Percentiles rank a stretch among this genome's conserved stretches.
Evolutionary conservation across 2,888 invertebrate species (phyloP).

Genomic region (Spodoptera littoralis): DNA sequence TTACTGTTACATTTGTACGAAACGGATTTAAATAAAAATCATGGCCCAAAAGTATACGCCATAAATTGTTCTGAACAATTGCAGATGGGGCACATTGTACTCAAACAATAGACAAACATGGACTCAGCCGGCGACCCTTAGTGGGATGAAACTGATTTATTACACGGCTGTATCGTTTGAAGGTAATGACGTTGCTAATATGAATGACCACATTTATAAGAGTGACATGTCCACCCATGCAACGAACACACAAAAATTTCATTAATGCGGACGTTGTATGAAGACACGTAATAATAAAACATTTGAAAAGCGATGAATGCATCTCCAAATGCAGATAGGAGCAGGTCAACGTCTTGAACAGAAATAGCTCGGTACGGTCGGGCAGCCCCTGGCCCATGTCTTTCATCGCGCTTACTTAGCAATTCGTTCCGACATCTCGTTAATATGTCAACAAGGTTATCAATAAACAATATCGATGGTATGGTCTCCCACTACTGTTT

Average conservation of each 20-base stretch:
- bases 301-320: constrained; percentile 65
- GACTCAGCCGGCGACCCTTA: constrained; percentile 51
- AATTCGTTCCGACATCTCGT: constrained; percentile 81
- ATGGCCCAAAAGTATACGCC: constrained; percentile 53
- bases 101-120: constrained; percentile 73
- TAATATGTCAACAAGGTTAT: constrained; percentile 85
- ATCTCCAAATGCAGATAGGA: constrained; percentile 67
- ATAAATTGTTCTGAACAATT: constrained; percentile 73
- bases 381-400: constrained; percentile 79
- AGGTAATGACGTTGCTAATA: constrained; percentile 52
- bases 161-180: constrained; percentile 47
- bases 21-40: constrained; percentile 49
- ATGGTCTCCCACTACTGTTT: constrained; percentile 68
- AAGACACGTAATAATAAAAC: constrained; percentile 43
- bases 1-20: constrained; percentile 23
- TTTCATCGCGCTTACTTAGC: constrained; percentile 80
- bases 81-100: constrained; percentile 70
- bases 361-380: constrained; percentile 79
- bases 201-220: constrained; percentile 40
- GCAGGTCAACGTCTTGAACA: constrained; percentile 84
- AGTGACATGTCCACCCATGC: constrained; percentile 31
- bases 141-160: constrained; percentile 56
- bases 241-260: constrained; percentile 18
- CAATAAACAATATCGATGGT: constrained; percentile 73
- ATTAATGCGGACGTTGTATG: constrained; percentile 32